Conservation (phyloP, 2,888 invertebrate genomes). For the Molorchus minor region DNA sequence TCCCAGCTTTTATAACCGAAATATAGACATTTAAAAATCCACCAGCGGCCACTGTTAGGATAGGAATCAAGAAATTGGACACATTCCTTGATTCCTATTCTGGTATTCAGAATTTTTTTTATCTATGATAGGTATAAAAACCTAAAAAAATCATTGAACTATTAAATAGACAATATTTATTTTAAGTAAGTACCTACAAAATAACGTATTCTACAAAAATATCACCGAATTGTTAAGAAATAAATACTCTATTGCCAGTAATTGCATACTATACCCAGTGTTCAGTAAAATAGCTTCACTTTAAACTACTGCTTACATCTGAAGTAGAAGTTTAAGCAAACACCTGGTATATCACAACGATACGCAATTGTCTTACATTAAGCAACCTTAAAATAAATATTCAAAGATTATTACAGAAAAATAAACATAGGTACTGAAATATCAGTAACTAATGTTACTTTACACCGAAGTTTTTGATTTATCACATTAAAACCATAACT, state of each 20-base stretch:
- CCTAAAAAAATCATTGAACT: too few species aligned
- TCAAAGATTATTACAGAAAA: background rate
- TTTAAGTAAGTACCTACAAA: background rate
- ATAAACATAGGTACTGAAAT: background rate
- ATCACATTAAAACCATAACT: slow-evolving; percentile 19
- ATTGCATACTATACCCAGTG: slow-evolving; percentile 61
- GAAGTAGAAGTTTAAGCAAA: slow-evolving; percentile 28
- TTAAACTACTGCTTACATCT: slow-evolving; percentile 22
- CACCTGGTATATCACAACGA: slow-evolving; percentile 55
- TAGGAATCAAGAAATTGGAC: too few species aligned
- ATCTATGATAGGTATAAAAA: too few species aligned
- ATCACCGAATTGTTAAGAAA: slow-evolving; percentile 28
- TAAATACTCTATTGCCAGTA: slow-evolving; percentile 42
- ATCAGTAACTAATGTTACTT: background rate
- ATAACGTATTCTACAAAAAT: slow-evolving; percentile 12
- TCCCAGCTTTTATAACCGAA: too few species aligned
- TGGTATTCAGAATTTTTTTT: too few species aligned
- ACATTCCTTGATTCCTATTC: too few species aligned
- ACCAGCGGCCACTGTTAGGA: too few species aligned
- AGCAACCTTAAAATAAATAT: slow-evolving; percentile 14
- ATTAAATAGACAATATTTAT: background rate
- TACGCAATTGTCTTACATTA: slow-evolving; percentile 50
- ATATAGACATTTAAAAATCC: too few species aligned
- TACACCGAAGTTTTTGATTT: slow-evolving; percentile 12
- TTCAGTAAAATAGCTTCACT: slow-evolving; percentile 27